Percentiles rank a stretch among this genome's conserved stretches.
These are phyloP conservation scores for Horisme vitalbata DNA, from an alignment of 2,888 invertebrate genomes.

Conservation along the genomic window DNA sequence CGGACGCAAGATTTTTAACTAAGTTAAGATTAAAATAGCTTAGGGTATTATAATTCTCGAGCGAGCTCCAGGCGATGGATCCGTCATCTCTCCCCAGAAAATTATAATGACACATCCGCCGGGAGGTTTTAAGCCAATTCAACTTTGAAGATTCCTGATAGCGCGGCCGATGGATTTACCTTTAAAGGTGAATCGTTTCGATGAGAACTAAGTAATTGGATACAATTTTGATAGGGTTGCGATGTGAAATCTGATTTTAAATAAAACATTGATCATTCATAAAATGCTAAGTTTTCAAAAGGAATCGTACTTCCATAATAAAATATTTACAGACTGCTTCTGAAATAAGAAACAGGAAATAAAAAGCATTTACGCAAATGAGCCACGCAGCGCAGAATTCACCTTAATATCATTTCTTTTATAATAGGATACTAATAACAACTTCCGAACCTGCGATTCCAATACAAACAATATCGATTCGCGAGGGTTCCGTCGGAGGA, in stretches of 20 bases:
- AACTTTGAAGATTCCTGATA: constrained; percentile 67
- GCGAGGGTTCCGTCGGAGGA: constrained; percentile 59
- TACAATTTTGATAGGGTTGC: constrained; percentile 12
- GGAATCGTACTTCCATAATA: neutral
- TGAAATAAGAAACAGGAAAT: constrained; percentile 28
- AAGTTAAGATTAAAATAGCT: constrained; percentile 83
- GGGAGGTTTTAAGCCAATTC: constrained; percentile 79
- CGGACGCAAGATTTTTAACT: constrained; percentile 81
- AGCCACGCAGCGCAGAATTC: constrained; percentile 48
- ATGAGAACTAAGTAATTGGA: constrained; percentile 23
- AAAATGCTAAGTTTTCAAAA: neutral
- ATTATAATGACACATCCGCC: constrained; percentile 81
- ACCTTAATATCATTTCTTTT: constrained; percentile 56
- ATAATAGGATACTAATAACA: constrained; percentile 61
- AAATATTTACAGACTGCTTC: neutral
- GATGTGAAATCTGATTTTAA: constrained; percentile 2
- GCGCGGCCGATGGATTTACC: constrained; percentile 50
- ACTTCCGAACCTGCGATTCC: constrained; percentile 58
- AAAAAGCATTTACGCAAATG: constrained; percentile 47
- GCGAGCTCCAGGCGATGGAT: constrained; percentile 67
- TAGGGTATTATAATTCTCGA: constrained; percentile 74
- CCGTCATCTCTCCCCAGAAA: constrained; percentile 78
- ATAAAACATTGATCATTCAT: neutral
- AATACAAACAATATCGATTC: constrained; percentile 70
- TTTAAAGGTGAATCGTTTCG: constrained; percentile 44